Conservation (phyloP, 2,888 invertebrate genomes). For the Stenichneumon culpator region DNA sequence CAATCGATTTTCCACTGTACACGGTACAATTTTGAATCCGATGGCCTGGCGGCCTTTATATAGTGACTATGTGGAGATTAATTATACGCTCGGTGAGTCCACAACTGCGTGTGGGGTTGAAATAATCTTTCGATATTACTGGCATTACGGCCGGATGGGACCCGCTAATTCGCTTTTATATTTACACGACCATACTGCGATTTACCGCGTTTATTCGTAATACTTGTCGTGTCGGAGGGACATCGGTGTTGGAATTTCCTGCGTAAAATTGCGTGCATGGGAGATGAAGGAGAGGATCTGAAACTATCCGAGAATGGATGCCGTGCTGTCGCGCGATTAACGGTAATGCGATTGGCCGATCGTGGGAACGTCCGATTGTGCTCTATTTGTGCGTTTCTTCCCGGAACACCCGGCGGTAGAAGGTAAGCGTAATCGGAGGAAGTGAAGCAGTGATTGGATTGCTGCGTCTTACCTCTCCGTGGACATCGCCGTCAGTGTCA, state of each 20-base stretch:
- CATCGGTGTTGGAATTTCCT: neutral
- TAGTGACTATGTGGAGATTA: slow-evolving; percentile 12
- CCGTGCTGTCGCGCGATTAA: slow-evolving; percentile 7
- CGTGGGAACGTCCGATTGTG: slow-evolving; percentile 7
- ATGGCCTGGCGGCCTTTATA: slow-evolving; percentile 1
- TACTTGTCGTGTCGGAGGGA: neutral
- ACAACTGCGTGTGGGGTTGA: neutral
- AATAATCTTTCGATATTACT: slow-evolving; percentile 28
- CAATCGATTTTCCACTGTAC: neutral
- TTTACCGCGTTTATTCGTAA: neutral
- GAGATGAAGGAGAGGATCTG: neutral
- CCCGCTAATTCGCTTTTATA: neutral
- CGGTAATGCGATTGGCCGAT: slow-evolving; percentile 40
- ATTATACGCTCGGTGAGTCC: slow-evolving; percentile 31
- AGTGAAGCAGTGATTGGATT: neutral
- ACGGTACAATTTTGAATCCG: neutral
- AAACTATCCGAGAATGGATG: slow-evolving; percentile 24
- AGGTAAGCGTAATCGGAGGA: neutral
- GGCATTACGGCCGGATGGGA: neutral
- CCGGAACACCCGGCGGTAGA: neutral
- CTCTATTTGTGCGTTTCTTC: slow-evolving; percentile 6
- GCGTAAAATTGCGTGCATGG: neutral
- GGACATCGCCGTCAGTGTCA: slow-evolving; percentile 91
- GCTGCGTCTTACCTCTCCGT: slow-evolving; percentile 88
- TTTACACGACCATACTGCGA: neutral